Conservation (phyloP, 1,140 invertebrate genomes). For the Drosophila micromelanica region DNA sequence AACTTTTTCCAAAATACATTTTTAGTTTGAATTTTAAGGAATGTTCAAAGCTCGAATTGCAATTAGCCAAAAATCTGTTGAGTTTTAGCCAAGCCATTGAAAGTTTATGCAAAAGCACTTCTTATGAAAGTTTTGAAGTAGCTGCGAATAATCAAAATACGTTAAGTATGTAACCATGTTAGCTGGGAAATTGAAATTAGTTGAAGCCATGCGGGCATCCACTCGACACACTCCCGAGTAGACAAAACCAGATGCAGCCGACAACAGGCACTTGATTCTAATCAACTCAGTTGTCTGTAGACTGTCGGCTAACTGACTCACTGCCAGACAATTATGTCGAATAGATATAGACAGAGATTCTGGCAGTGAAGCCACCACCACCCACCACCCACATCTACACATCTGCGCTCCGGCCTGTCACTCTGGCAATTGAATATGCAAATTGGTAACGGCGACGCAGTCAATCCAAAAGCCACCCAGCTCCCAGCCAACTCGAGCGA, state of each 20-base stretch:
- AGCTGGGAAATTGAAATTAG: constrained; percentile 40
- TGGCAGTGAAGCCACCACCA: background rate
- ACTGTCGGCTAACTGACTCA: constrained; percentile 42
- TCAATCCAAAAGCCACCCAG: constrained; percentile 33
- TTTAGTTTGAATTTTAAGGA: background rate
- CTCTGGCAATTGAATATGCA: constrained; percentile 60
- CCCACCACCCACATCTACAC: constrained; percentile 1
- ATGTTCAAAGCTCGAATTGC: background rate
- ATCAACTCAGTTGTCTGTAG: constrained; percentile 50
- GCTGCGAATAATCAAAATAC: background rate
- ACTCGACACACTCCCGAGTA: constrained; percentile 6
- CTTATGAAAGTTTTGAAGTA: background rate
- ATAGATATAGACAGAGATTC: constrained; percentile 18
- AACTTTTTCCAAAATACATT: too few species aligned
- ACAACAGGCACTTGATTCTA: constrained; percentile 46
- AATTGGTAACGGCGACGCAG: constrained; percentile 46
- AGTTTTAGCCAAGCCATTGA: background rate
- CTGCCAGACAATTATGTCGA: constrained; percentile 40
- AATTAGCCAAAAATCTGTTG: background rate
- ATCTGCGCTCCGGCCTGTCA: constrained; percentile 34
- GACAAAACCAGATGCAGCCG: constrained; percentile 12
- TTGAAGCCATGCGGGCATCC: constrained; percentile 11
- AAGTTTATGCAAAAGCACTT: background rate
- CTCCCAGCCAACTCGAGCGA: background rate
- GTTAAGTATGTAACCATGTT: constrained; percentile 15